Evolutionary conservation across 2,797 vertebrate genomes (phyloP).

Genomic region (Dallia pectoralis): DNA sequence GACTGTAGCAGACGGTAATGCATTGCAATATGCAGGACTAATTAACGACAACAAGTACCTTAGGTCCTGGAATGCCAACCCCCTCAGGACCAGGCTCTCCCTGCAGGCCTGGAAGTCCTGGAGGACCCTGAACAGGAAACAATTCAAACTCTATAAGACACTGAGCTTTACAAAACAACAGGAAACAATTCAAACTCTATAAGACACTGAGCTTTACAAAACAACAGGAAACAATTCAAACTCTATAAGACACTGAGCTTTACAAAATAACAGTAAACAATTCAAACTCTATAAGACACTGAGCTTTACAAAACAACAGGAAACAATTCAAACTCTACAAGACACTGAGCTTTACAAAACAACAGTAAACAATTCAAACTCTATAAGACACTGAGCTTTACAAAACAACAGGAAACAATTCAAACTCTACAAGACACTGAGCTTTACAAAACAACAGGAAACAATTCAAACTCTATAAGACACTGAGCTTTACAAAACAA

Average conservation of each 20-base stretch:
- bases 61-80: conserved; percentile 84
- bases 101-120: conserved; percentile 75
- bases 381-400: no score
- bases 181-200: background rate
- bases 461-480: no score
- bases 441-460: no score
- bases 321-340: no score
- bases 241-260: no score
- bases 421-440: no score
- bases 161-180: background rate
- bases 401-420: no score
- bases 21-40: background rate
- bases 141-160: background rate
- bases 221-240: conserved; percentile 13
- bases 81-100: conserved; percentile 85
- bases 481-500: no score
- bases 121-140: conserved; percentile 73
- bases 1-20: conserved; percentile 4
- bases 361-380: no score
- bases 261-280: conserved; percentile 3
- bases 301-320: background rate
- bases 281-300: background rate
- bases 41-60: conserved; percentile 70
- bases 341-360: no score
- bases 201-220: background rate